phyloP scores from a whole-genome alignment of 2,888 invertebrate species.

The Teleogryllus oceanicus region DNA sequence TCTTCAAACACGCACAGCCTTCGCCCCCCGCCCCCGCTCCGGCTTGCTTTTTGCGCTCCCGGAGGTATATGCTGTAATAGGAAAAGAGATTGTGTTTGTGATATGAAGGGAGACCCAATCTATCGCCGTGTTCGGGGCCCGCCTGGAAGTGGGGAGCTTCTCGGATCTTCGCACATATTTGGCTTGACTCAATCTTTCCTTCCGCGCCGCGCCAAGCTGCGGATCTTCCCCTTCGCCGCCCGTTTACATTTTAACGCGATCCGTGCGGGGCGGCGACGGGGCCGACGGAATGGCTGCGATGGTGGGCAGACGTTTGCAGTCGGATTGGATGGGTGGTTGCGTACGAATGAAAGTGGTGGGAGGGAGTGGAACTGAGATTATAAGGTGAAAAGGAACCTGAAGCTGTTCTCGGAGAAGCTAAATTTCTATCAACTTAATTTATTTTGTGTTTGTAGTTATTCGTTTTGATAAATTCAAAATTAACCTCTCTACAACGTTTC shows the following conservation, averaged over 20 bases:
- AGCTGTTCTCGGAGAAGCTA: no score
- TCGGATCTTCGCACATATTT: slow-evolving; percentile 18
- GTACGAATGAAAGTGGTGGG: no score
- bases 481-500: no score
- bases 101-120: slow-evolving; percentile 19
- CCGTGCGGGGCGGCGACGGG: neutral
- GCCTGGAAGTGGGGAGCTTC: neutral
- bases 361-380: no score
- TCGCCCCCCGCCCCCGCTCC: neutral
- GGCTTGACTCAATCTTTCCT: slow-evolving; percentile 18
- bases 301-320: no score
- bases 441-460: no score
- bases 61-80: slow-evolving; percentile 29
- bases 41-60: neutral
- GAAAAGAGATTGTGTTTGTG: slow-evolving; percentile 33
- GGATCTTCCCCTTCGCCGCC: neutral
- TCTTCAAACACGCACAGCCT: slow-evolving; percentile 27
- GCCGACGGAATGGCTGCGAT: neutral
- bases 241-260: slow-evolving; percentile 1
- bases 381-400: no score
- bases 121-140: slow-evolving; percentile 11
- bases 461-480: no score
- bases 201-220: neutral
- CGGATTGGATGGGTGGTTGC: no score
- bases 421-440: no score